phyloP scores from a whole-genome alignment of 1,140 invertebrate genomes.

The Mizuhopecten yessoensis region DNA sequence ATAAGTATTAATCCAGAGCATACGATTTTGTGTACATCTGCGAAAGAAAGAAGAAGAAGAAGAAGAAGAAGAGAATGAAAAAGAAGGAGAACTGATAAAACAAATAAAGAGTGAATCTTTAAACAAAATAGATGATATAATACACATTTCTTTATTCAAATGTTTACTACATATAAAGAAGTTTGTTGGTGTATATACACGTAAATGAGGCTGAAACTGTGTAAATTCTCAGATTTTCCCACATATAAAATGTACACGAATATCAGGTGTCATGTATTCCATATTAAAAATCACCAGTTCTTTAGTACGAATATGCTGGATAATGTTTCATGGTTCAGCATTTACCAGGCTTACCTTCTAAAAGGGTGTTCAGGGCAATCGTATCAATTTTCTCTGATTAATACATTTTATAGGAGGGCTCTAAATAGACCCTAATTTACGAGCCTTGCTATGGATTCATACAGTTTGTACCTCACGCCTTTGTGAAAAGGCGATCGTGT shows the following conservation, averaged over 20 bases:
- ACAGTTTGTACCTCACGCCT: background rate
- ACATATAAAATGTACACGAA: slow-evolving; percentile 4
- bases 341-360: background rate
- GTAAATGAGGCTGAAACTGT: too few species aligned
- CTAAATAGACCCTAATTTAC: slow-evolving; percentile 30
- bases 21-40: too few species aligned
- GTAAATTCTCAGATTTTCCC: too few species aligned
- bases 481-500: background rate
- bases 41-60: too few species aligned
- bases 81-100: too few species aligned
- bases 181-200: too few species aligned
- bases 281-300: background rate
- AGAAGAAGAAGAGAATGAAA: too few species aligned
- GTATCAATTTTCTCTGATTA: slow-evolving; percentile 17
- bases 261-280: background rate
- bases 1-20: too few species aligned
- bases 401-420: background rate
- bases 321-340: background rate
- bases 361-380: background rate
- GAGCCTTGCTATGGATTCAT: background rate
- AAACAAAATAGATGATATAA: too few species aligned
- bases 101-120: too few species aligned
- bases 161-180: too few species aligned
- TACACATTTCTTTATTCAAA: too few species aligned
- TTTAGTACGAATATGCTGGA: background rate